Evolutionary conservation across 2,797 vertebrate species (phyloP), one percentile per base, ranked within the genome.

Genomic region (Heliangelus exortis): DNA sequence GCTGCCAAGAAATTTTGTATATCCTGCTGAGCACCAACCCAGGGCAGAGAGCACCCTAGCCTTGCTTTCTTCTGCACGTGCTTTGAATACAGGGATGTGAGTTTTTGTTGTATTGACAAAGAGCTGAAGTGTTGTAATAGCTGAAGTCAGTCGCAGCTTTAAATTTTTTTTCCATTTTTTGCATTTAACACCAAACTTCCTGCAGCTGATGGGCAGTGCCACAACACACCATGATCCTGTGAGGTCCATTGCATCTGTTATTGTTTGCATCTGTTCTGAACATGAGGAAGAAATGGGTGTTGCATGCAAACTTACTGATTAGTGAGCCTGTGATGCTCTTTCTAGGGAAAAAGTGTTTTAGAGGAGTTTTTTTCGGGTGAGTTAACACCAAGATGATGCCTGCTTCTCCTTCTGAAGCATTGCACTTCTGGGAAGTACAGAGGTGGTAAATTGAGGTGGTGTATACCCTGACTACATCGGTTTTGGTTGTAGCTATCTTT

Each of bases 81-180:
- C 34, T 79, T 91, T 77, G 51, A 66, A 26, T 50, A 14, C 0
- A 2, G 55, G 18, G 11, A 15, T 72, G 66, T 73, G 48, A 28
- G 53, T 48, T 55, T 41, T 13, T 31, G 18, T 6, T 36, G n/a
- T 41, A 53, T 82, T 86, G 87, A 69, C 33, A 90, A 79, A 59
- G 0, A 90, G 34, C 43, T 45, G 62, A 69, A 72, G 83, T 0
- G 0, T 26, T 92, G 66, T 21, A 18, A 34, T 41, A 41, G 39
- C 39, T 41, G 39, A 41, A 15, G 39, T 41, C 39, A 41, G 2
- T n/a, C 23, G 1, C 28, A 78, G 55, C 17, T 81, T 59, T 36
- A 7, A 15, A 1, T 12, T n/a, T 15, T 15, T 2, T 4, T 4
- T 5, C 1, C 41, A 0, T 6, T 26, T 36, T 67, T 62, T 58